Percentiles rank a stretch among this genome's conserved stretches.
Conservation (phyloP, 2,797 vertebrate genomes). For the Enteromius mattozi region DNA sequence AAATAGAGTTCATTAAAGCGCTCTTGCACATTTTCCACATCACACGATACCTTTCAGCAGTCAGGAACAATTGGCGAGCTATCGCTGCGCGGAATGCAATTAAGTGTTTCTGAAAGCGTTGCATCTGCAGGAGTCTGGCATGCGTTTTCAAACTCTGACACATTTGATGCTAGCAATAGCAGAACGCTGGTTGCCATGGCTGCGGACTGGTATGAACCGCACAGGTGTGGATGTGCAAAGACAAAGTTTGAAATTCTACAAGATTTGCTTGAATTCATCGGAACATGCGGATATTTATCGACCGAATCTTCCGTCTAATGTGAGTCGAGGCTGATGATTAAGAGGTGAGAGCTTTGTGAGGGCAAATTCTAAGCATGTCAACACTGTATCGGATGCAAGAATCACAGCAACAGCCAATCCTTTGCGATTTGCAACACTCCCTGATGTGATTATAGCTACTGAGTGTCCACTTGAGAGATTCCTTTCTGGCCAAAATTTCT, state of each 20-base stretch:
- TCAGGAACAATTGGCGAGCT: conserved; percentile 76
- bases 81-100: conserved; percentile 78
- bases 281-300: neutral
- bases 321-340: neutral
- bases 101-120: conserved; percentile 60
- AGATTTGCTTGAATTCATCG: neutral
- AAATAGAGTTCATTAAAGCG: neutral
- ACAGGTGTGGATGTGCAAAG: conserved; percentile 6
- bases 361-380: conserved; percentile 1
- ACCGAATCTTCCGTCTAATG: neutral
- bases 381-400: conserved; percentile 13
- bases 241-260: conserved; percentile 12
- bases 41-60: conserved; percentile 50
- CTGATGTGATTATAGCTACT: conserved; percentile 20
- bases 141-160: conserved; percentile 40
- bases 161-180: neutral
- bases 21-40: neutral
- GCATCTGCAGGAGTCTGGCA: conserved; percentile 10
- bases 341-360: neutral
- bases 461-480: conserved; percentile 8
- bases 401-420: conserved; percentile 38
- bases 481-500: neutral
- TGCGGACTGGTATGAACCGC: conserved; percentile 11
- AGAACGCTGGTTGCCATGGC: conserved; percentile 41
- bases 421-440: conserved; percentile 38